Evolutionary conservation across 2,888 invertebrate genomes (phyloP).

Genomic region (Calephelis perditalis): DNA sequence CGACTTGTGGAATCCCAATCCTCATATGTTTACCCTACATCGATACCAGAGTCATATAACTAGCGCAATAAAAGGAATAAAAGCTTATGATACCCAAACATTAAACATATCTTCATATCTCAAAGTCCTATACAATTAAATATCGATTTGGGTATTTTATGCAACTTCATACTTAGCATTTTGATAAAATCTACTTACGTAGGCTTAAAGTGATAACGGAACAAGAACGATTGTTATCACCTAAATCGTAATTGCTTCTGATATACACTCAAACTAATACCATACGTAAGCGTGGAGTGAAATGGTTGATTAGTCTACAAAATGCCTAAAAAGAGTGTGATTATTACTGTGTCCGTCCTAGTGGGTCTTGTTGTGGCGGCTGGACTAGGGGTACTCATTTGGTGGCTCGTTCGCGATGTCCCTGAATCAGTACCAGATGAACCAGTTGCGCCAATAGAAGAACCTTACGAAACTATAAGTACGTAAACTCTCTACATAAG

Average conservation of each 20-base stretch:
- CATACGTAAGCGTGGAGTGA: background rate
- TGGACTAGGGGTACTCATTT: constrained; percentile 33
- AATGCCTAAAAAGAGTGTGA: constrained; percentile 27
- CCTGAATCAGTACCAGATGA: background rate
- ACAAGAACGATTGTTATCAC: background rate
- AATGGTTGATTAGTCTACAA: background rate
- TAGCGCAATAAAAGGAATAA: too few relatives aligned
- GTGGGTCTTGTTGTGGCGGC: constrained; percentile 26
- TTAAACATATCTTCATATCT: too few relatives aligned
- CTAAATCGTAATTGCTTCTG: background rate
- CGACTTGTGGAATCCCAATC: too few relatives aligned
- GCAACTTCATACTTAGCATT: background rate
- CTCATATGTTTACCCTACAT: too few relatives aligned
- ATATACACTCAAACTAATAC: background rate
- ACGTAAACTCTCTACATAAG: constrained; percentile 21
- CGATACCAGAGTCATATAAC: too few relatives aligned
- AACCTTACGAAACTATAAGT: constrained; percentile 32
- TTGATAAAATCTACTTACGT: background rate
- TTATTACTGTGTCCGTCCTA: constrained; percentile 23
- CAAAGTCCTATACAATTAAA: too few relatives aligned
- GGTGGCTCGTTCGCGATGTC: constrained; percentile 34
- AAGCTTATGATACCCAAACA: too few relatives aligned
- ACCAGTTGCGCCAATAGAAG: too few relatives aligned
- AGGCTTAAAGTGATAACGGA: background rate
- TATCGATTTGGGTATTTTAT: too few relatives aligned